Evolutionary conservation across 1,140 invertebrate genomes (phyloP), one percentile per base, ranked within the genome.

Genomic region (Bombus confusus): DNA sequence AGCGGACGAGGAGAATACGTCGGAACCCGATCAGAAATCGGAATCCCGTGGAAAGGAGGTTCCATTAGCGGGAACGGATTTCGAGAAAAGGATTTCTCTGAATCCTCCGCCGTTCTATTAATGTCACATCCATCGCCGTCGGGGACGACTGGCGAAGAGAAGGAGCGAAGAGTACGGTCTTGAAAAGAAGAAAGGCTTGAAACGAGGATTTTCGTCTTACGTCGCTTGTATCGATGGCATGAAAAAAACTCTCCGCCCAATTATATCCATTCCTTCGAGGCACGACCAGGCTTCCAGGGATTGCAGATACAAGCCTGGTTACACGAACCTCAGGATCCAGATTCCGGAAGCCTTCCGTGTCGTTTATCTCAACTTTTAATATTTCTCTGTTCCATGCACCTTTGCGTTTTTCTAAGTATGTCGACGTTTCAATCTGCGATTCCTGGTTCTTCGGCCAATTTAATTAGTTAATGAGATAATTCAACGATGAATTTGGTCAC

Each of bases 21-120:
- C 64, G 73, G 84, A 83, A 90, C 83, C 69, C 88, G 88, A 90
- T 90, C 88, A 87, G 85, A 87, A 89, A 90, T 89, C 88, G 88
- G 69, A 82, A 87, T 89, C 81, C 80, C 72, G 81, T 75, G 68
- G 72, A 90, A 82, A 71, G 78, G 62, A 68, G 87, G 80, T 80
- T 79, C 83, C 85, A 90, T 90, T 90, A 90, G 88, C 88, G 81
- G 52, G 85, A 68, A 79, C 76, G 85, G 88, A 89, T 89, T 90
- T 89, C 34, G 88, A 84, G 88, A 82, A 89, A 90, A 78, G 88
- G 78, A 90, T 90, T 89, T 87, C 83, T 79, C 62, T 68, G 83
- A 90, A 90, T 90, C 88, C 88, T 57, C 59, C 88, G 85, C 47
- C 84, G 81, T 81, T 88, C 88, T 90, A 90, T 90, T 90, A 90